Evolutionary conservation across 2,797 vertebrate species (phyloP), one percentile per base, ranked within the genome.

Genomic region (Cetoscarus ocellatus): DNA sequence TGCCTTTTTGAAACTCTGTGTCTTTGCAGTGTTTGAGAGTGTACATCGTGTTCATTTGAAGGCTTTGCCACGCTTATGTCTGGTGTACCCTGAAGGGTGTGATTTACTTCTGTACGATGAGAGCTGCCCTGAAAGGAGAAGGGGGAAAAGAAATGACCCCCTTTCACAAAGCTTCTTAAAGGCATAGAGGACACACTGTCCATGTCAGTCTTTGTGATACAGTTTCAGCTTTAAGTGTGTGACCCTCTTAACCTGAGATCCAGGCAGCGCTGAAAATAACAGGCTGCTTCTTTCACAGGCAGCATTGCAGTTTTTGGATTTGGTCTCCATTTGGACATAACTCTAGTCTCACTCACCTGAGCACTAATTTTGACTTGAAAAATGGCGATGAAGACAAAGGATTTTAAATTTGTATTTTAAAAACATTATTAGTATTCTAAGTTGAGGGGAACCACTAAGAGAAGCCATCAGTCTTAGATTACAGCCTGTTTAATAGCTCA

Each of bases 211-310:
- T 68, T 38, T 6, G 47, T 66, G 36, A 74, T 66, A 67, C 5
- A 78, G 59, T 68, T 80, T 64, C 60, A 47, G 65, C 43, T 63
- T n/a, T 50, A 62, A n/a, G 17, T 52, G 12, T 61, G 15, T 67
- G 51, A 68, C 11, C 43, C 14, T 13, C 36, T 55, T n/a, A 59
- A 51, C 27, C 27, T 51, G 5, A 34, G 50, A 19, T 13, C 13
- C 12, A 34, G 6, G 34, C 50, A 51, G 50, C 14, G 27, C 12
- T 35, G 13, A 13, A 34, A 51, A 14, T 14, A 12, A 51, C 6
- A 7, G 3, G 6, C 27, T 18, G 7, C 11, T 51, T 68, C 14
- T 51, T 27, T 56, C 39, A 43, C 10, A 74, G 67, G 60, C 68
- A 61, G 64, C 74, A 39, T 49, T 19, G 9, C 27, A 27, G 27